phyloP scores from a whole-genome alignment of 2,113 vertebrate species.

The Phyllostomus hastatus region DNA sequence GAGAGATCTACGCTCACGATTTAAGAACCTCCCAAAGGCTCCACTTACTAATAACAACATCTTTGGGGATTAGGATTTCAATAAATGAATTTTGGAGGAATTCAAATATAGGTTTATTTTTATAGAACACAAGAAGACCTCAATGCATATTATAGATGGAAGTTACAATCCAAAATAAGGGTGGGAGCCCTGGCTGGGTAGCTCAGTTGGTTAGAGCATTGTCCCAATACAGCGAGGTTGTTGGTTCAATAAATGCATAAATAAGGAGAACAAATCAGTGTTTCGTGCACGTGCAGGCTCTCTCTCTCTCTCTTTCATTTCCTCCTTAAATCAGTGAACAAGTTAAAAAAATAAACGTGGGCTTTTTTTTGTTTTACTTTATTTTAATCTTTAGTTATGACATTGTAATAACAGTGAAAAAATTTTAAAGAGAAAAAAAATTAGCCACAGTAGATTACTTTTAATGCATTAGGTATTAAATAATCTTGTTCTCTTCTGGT shows the following conservation, averaged over 20 bases:
- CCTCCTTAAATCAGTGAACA: no score
- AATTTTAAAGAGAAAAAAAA: background rate
- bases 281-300: no score
- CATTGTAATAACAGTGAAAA: background rate
- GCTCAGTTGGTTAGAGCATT: no score
- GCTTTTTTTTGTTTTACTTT: background rate
- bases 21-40: background rate
- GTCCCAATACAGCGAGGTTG: no score
- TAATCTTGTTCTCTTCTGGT: background rate
- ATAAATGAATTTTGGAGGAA: background rate
- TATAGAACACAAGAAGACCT: background rate
- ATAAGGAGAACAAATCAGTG: no score
- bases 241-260: no score
- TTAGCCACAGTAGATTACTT: background rate
- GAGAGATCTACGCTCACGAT: background rate
- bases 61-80: background rate
- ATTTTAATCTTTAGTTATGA: background rate
- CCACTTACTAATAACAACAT: background rate
- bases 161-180: background rate
- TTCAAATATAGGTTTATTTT: background rate
- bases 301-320: no score
- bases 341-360: no score
- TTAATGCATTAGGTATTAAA: background rate
- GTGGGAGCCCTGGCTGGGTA: no score
- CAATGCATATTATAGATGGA: background rate